Conservation (phyloP, 1,140 invertebrate species). For the Megathymus violae region DNA sequence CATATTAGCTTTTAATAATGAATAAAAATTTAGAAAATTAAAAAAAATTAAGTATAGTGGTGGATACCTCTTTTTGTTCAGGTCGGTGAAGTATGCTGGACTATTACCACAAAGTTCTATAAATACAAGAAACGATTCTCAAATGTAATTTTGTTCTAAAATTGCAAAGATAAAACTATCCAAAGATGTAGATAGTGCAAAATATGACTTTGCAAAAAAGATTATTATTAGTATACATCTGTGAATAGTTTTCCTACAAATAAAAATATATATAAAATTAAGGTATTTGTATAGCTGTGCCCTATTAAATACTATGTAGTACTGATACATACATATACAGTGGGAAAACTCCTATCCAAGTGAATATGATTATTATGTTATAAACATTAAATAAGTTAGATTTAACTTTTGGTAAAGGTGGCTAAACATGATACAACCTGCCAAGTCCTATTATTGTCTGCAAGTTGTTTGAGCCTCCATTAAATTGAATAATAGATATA, state of each 20-base stretch:
- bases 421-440: no score
- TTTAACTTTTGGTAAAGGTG: no score
- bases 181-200: slow-evolving; percentile 59
- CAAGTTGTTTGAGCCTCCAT: no score
- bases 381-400: no score
- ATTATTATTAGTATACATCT: slow-evolving; percentile 5
- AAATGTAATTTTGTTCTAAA: slow-evolving; percentile 75
- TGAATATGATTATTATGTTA: background rate
- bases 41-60: slow-evolving; percentile 76
- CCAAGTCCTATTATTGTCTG: no score
- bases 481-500: no score
- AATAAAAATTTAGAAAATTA: slow-evolving; percentile 49
- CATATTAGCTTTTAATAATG: slow-evolving; percentile 36
- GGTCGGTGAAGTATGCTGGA: slow-evolving; percentile 84
- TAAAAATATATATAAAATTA: slow-evolving; percentile 15
- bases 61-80: slow-evolving; percentile 84
- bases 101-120: slow-evolving; percentile 85
- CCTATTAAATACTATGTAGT: background rate
- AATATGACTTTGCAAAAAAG: background rate
- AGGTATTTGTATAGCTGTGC: slow-evolving; percentile 7
- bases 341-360: slow-evolving; percentile 19
- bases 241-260: slow-evolving; percentile 30
- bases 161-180: slow-evolving; percentile 57
- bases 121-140: slow-evolving; percentile 84
- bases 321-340: background rate